Percentiles rank a stretch among this genome's conserved stretches.
Conservation (phyloP, 2,113 vertebrate genomes). For the Bettongia penicillata region DNA sequence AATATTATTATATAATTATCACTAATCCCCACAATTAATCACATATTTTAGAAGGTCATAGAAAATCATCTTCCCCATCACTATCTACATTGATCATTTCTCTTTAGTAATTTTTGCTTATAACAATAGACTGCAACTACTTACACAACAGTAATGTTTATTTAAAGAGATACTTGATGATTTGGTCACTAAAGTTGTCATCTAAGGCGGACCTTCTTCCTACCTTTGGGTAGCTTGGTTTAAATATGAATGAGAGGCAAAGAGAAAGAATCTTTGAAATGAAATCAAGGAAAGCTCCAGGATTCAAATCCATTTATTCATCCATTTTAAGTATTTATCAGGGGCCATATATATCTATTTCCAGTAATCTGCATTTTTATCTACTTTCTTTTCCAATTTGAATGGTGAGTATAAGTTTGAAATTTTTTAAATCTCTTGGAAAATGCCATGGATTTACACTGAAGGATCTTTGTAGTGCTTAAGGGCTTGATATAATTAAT, state of each 20-base stretch:
- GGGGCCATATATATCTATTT: background rate
- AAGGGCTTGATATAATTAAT: background rate
- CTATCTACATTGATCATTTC: background rate
- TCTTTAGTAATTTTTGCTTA: background rate
- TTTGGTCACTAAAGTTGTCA: background rate
- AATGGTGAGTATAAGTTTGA: background rate
- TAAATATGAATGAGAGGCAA: background rate
- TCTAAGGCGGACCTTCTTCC: background rate
- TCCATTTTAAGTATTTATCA: background rate
- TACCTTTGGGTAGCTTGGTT: background rate
- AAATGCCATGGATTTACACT: background rate
- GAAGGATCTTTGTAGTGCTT: too few relatives aligned
- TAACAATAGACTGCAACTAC: background rate
- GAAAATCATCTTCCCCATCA: background rate
- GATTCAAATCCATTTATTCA: slow-evolving; percentile 25
- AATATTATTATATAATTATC: background rate
- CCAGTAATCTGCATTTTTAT: background rate
- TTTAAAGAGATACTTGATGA: background rate
- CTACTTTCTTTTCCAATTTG: background rate
- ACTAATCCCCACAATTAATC: background rate
- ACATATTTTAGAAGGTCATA: background rate
- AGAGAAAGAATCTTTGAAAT: slow-evolving; percentile 14
- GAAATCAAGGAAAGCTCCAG: background rate
- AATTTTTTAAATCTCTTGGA: background rate
- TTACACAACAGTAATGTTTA: background rate